These are phyloP conservation scores for Ophion costatus DNA, from an alignment of 2,888 invertebrate species.

Conservation along the genomic window DNA sequence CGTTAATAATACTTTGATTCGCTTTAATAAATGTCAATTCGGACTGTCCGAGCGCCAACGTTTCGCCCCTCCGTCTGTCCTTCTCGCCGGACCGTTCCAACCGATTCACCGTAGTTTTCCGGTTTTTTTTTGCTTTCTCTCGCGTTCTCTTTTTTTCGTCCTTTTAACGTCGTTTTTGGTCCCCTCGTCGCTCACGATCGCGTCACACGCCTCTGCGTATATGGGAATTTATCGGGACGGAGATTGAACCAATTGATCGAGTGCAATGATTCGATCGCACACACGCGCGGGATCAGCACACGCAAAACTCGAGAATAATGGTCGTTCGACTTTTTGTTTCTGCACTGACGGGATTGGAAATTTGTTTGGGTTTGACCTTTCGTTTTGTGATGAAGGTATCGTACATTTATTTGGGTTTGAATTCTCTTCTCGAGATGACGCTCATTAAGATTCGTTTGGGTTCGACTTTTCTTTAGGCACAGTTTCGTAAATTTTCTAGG, in stretches of 20 bases:
- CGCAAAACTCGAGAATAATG: background rate
- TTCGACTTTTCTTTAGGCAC: background rate
- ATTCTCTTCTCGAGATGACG: background rate
- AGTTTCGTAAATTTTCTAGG: too few relatives aligned
- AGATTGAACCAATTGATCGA: constrained; percentile 66
- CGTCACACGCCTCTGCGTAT: constrained; percentile 43
- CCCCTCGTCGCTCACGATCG: constrained; percentile 48
- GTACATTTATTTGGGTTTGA: background rate
- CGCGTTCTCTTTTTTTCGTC: constrained; percentile 3
- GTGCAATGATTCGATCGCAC: constrained; percentile 53
- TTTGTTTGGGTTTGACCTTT: background rate
- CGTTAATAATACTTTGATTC: constrained; percentile 61
- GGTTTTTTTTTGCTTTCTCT: constrained; percentile 15
- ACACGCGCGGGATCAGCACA: background rate
- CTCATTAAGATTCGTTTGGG: background rate
- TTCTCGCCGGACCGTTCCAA: constrained; percentile 12
- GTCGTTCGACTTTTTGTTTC: constrained; percentile 19
- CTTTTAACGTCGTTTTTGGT: constrained; percentile 35
- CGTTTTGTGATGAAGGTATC: background rate
- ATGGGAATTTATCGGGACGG: constrained; percentile 61
- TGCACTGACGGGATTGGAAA: background rate
- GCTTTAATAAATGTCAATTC: constrained; percentile 59
- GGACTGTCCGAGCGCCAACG: background rate
- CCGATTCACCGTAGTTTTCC: constrained; percentile 19
- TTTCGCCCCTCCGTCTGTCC: background rate